These are phyloP conservation scores for Andrena minutula DNA, from an alignment of 2,888 invertebrate genomes.

Conservation along the genomic window DNA sequence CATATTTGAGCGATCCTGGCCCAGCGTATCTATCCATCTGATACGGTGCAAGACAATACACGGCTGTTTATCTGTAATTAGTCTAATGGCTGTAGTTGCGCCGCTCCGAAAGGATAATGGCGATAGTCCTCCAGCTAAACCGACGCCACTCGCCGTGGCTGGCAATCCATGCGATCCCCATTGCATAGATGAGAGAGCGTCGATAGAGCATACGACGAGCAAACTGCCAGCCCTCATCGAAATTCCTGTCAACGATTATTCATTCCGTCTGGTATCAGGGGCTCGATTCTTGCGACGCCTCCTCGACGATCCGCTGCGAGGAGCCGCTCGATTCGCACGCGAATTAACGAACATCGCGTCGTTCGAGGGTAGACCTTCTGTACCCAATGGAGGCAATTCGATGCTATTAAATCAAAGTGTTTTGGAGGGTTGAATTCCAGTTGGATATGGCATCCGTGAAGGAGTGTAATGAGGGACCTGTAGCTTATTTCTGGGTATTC, in stretches of 20 bases:
- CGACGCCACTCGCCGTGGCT: slow-evolving; percentile 4
- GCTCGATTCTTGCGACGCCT: neutral
- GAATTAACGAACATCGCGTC: slow-evolving; percentile 9
- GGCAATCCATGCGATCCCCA: slow-evolving; percentile 33
- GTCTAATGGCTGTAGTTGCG: slow-evolving; percentile 47
- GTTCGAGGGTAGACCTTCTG: neutral
- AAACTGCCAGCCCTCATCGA: slow-evolving; percentile 34
- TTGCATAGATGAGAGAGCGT: slow-evolving; percentile 36
- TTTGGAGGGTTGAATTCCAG: neutral
- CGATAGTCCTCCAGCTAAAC: slow-evolving; percentile 36
- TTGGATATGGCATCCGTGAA: too few species aligned
- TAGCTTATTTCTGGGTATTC: too few species aligned
- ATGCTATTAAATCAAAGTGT: neutral
- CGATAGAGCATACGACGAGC: slow-evolving; percentile 34
- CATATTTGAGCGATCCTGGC: neutral
- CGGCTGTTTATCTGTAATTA: slow-evolving; percentile 64
- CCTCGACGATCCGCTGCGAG: neutral
- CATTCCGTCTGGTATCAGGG: slow-evolving; percentile 15
- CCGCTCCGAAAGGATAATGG: slow-evolving; percentile 52
- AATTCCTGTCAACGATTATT: slow-evolving; percentile 41
- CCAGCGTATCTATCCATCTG: neutral
- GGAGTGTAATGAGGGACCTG: too few species aligned
- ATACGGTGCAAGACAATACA: slow-evolving; percentile 19
- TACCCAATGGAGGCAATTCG: too few species aligned
- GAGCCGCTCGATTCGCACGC: slow-evolving; percentile 6